Evolutionary conservation across 2,113 vertebrate genomes (phyloP).

Genomic region (Ailurus styani): DNA sequence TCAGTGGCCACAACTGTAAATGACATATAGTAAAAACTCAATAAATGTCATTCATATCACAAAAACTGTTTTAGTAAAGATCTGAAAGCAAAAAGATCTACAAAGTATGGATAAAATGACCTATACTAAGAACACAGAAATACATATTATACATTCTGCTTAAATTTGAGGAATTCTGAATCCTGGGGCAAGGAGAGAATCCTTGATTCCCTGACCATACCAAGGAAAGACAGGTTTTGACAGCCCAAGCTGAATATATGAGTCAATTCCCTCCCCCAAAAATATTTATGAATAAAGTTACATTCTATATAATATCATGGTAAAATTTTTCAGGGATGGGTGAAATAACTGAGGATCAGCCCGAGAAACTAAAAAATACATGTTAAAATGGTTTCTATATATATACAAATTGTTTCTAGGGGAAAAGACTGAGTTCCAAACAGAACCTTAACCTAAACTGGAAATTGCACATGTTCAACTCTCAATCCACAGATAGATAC

Average conservation of each 20-base stretch:
- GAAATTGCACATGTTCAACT: neutral
- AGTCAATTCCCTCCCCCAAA: neutral
- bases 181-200: neutral
- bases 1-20: neutral
- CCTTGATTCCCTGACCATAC: neutral
- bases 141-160: neutral
- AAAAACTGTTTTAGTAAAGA: neutral
- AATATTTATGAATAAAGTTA: neutral
- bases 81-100: neutral
- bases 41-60: neutral
- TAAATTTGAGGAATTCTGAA: neutral
- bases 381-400: neutral
- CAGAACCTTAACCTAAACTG: neutral
- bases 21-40: neutral
- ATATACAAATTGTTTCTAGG: neutral
- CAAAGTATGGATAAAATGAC: neutral
- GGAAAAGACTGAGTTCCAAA: neutral
- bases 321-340: neutral
- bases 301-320: neutral
- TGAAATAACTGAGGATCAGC: neutral
- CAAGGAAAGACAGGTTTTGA: neutral
- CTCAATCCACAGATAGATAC: neutral
- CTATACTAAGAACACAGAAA: neutral
- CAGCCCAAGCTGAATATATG: neutral
- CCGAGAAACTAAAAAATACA: neutral